Percentiles rank a stretch among this genome's conserved stretches.
Conservation (phyloP, 2,888 invertebrate genomes). For the Phoenoteleia sp. region DNA sequence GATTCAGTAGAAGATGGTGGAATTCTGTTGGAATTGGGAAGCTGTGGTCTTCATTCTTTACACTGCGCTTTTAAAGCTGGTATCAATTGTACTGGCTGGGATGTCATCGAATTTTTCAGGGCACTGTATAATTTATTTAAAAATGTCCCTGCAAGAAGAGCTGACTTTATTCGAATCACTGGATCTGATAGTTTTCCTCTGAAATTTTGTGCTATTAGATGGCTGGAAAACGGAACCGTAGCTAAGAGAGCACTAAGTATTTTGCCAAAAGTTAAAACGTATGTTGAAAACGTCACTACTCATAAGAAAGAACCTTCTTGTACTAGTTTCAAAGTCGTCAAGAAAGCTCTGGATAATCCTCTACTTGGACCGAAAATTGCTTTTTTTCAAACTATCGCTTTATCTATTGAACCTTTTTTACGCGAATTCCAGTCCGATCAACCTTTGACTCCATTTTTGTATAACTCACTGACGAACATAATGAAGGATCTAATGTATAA, state of each 20-base stretch:
- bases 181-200: conserved; percentile 16
- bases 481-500: too few relatives aligned
- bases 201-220: conserved; percentile 39
- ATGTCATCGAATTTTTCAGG: conserved; percentile 2
- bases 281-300: neutral
- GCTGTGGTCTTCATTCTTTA: conserved; percentile 12
- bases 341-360: conserved; percentile 44
- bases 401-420: conserved; percentile 68
- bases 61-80: conserved; percentile 27
- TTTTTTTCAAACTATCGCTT: conserved; percentile 54
- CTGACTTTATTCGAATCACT: conserved; percentile 17
- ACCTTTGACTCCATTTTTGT: conserved; percentile 57
- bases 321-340: neutral
- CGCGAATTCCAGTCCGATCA: conserved; percentile 64
- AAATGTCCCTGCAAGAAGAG: neutral
- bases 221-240: conserved; percentile 37
- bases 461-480: conserved; percentile 6
- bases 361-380: conserved; percentile 54
- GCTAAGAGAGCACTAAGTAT: neutral
- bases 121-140: too few relatives aligned
- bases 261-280: neutral
- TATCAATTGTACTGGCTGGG: conserved; percentile 20
- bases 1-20: conserved; percentile 11
- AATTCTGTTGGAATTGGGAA: conserved; percentile 22
- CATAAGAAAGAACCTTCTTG: neutral